These are phyloP conservation scores for Microtus pennsylvanicus DNA, from an alignment of 2,113 vertebrate species.

Conservation along the genomic window DNA sequence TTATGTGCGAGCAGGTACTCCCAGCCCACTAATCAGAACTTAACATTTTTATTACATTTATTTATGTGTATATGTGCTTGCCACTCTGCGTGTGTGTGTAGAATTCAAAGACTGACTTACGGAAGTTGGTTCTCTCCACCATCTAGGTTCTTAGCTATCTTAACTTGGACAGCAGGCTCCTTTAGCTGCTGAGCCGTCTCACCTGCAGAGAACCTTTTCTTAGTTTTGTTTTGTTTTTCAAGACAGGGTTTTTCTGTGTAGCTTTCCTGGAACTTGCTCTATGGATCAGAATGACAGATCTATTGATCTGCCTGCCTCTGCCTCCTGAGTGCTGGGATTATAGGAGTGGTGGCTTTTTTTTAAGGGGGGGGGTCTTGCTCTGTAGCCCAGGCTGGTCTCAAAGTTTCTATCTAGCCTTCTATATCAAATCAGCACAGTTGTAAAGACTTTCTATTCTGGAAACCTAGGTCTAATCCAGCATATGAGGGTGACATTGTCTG, in stretches of 20 bases:
- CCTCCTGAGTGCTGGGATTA: not conserved
- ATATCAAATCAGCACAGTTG: not conserved
- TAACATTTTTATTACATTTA: not conserved
- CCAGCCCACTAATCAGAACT: not conserved
- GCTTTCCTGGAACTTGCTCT: not conserved
- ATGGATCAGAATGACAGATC: not conserved
- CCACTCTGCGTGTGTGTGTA: not conserved
- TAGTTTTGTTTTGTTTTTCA: not conserved
- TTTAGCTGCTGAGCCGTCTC: not conserved
- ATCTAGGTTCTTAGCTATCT: not conserved
- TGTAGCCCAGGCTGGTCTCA: not conserved
- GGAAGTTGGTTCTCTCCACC: not conserved
- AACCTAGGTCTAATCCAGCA: not conserved
- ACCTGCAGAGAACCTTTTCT: not conserved
- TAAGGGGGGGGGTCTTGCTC: not conserved
- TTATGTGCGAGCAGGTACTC: too few species aligned
- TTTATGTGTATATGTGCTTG: not conserved
- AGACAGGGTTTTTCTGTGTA: not conserved
- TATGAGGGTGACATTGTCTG: not conserved
- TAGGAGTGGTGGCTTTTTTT: not conserved
- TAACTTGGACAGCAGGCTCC: too few species aligned
- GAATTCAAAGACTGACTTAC: not conserved
- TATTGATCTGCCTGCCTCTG: not conserved
- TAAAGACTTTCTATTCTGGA: not conserved
- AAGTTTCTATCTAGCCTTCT: not conserved